Base-by-base conservation (phyloP, 2,797 vertebrate genomes). In the Spinus pinus region DNA sequence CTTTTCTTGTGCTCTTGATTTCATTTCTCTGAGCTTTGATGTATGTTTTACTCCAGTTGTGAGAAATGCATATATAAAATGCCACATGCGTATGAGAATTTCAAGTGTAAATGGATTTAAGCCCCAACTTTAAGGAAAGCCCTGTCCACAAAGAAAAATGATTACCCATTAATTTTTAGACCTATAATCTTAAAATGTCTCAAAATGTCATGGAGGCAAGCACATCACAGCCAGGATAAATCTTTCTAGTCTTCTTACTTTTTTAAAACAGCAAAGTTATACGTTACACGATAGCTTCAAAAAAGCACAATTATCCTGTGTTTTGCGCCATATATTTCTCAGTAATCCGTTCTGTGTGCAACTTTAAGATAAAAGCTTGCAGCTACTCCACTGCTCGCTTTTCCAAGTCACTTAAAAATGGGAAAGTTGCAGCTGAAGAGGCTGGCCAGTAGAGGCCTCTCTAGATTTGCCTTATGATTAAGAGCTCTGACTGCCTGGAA, bases 391-490 rank as follows among this genome's bases (percentile, higher is more conserved):
- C 65, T 23, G 49, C 74, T 82, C 49, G 50, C 83, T 84, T 92
- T 92, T 61, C 77, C 75, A 75, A 88, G 90, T 84, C 81, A 47
- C 84, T 86, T 79, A 56, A 72, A 65, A 90, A 39, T 30, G 72
- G 82, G 27, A 93, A 86, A 92, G 73, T 85, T 97, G 98, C 95
- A 97, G 65, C 46, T 97, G 83, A 89, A 85, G 78, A 65, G 24
- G 61, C 66, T 98, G 97, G 89, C 99, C 99, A 98, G 99, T 98
- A 99, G 99, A 99, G 99, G 99, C 98, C 99, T 99, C 99, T 98
- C 98, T 99, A 98, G 99, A 98, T 98, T 99, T 98, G 97, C 98
- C 96, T 98, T 98, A 97, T 93, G 96, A 94, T 74, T 57, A 66
- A 90, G 92, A 92, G 60, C 46, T 58, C 81, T 54, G 87, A 42